Conservation (phyloP, 1,140 invertebrate species). For the Leucophenga varia region DNA sequence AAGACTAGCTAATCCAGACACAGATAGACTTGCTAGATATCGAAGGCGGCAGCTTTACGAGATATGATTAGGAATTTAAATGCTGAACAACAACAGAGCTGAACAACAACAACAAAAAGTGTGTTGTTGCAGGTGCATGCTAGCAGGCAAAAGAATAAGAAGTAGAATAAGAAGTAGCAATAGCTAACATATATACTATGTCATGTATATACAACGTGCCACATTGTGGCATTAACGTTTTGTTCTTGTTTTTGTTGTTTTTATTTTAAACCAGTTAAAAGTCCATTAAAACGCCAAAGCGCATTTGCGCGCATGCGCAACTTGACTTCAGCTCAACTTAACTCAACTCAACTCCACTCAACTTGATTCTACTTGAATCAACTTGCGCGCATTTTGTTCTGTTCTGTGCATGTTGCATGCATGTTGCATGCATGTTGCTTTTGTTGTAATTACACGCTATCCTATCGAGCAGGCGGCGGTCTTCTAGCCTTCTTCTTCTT, state of each 20-base stretch:
- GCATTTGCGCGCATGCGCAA: slow-evolving; percentile 16
- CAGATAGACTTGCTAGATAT: slow-evolving; percentile 15
- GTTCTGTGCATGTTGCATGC: slow-evolving; percentile 5
- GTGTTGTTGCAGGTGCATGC: slow-evolving; percentile 29
- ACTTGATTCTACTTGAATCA: not conserved
- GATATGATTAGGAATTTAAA: slow-evolving; percentile 57
- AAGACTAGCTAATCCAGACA: slow-evolving; percentile 40
- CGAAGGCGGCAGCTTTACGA: slow-evolving; percentile 37
- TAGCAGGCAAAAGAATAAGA: not conserved
- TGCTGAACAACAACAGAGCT: slow-evolving; percentile 24
- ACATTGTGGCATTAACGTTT: too few species aligned
- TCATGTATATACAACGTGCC: too few species aligned
- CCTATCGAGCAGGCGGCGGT: slow-evolving; percentile 21
- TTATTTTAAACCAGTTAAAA: slow-evolving; percentile 43
- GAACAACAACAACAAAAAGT: not conserved
- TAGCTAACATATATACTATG: too few species aligned
- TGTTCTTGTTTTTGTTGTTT: too few species aligned
- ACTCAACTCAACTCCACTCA: not conserved
- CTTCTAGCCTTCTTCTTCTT: slow-evolving; percentile 12
- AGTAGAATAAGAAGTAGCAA: too few species aligned
- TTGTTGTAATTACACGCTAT: slow-evolving; percentile 43
- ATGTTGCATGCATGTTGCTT: slow-evolving; percentile 32
- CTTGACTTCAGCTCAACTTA: not conserved
- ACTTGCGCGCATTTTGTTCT: slow-evolving; percentile 40
- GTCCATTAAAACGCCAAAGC: slow-evolving; percentile 47